Base-by-base conservation (phyloP, 2,113 vertebrate species). In the Ahaetulla prasina region DNA sequence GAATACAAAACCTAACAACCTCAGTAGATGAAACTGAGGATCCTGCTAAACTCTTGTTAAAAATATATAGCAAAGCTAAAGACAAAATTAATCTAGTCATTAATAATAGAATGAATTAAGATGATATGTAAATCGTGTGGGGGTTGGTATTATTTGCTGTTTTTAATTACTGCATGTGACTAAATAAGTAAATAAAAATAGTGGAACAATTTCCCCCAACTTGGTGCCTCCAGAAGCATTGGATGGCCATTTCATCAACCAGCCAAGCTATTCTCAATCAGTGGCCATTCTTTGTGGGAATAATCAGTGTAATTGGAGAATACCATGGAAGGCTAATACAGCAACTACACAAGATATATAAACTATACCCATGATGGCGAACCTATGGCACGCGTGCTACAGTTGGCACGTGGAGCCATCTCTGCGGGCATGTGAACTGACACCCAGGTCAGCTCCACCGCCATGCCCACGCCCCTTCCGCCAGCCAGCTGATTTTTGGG, bases 61-160 rank as follows among this genome's bases (percentile, higher is more conserved):
- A n/a, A 5, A 87, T 8, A 27, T 16, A 16, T 45, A 2, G 30
- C 85, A 35, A 95, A 95, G 89, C 91, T 91, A 94, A 92, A 87
- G 85, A 87, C 68, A 54, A 57, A 89, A 89, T 47, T 60, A 57
- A 52, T 35, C 84, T 49, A 4, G 20, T 91, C 47, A 88, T 52
- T 0, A 0, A 94, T 27, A 94, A 93, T 20, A 0, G 1, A 50
- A 90, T 89, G 27, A 68, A 68, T 68, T 4, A 68, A 68, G n/a
- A 74, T 18, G 16, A 74, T 74, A 74, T 74, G 2, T 35, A 20
- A 74, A 74, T 74, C 18, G 68, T 74, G n/a, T 74, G 5, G 14
- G 14, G 2, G n/a, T 74, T 74, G 16, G 16, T 20, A 74, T 74
- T 74, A 74, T 74, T 74, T 74, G 5, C 16, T 35, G 16, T 74